Evolutionary conservation across 2,888 invertebrate genomes (phyloP).

Genomic region (Ochropacha duplaris): DNA sequence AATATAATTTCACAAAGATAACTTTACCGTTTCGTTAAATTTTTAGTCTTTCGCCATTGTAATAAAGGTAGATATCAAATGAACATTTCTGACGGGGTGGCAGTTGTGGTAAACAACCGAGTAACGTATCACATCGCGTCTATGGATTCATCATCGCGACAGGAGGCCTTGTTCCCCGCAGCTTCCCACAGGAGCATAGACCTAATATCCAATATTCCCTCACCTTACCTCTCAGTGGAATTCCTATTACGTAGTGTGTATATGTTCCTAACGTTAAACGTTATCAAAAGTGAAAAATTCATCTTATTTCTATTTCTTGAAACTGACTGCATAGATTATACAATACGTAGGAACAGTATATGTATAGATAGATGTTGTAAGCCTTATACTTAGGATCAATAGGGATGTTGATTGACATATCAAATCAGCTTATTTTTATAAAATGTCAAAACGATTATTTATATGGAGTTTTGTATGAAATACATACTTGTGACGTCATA

Average conservation of each 20-base stretch:
- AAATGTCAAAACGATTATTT: too few relatives aligned
- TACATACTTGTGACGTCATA: too few relatives aligned
- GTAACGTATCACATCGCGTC: conserved; percentile 51
- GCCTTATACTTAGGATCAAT: too few relatives aligned
- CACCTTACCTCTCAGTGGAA: conserved; percentile 32
- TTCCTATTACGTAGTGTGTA: conserved; percentile 21
- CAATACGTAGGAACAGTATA: too few relatives aligned
- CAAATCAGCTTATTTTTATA: too few relatives aligned
- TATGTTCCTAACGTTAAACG: neutral
- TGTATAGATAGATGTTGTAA: too few relatives aligned
- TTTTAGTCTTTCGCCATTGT: conserved; percentile 6
- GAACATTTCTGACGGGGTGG: neutral
- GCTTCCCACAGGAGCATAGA: conserved; percentile 37
- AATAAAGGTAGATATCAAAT: conserved; percentile 26
- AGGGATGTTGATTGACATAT: too few relatives aligned
- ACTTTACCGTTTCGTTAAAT: neutral
- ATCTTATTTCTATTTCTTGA: too few relatives aligned
- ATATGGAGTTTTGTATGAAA: too few relatives aligned
- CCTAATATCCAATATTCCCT: conserved; percentile 59
- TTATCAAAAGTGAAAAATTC: neutral
- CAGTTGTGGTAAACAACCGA: conserved; percentile 38
- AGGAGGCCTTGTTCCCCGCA: conserved; percentile 61
- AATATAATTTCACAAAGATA: conserved; percentile 40
- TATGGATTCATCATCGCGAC: conserved; percentile 71
- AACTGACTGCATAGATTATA: too few relatives aligned